Percentiles rank a stretch among this genome's conserved stretches.
Conservation (phyloP, 2,888 invertebrate species). For the Cheilosia pagana region DNA sequence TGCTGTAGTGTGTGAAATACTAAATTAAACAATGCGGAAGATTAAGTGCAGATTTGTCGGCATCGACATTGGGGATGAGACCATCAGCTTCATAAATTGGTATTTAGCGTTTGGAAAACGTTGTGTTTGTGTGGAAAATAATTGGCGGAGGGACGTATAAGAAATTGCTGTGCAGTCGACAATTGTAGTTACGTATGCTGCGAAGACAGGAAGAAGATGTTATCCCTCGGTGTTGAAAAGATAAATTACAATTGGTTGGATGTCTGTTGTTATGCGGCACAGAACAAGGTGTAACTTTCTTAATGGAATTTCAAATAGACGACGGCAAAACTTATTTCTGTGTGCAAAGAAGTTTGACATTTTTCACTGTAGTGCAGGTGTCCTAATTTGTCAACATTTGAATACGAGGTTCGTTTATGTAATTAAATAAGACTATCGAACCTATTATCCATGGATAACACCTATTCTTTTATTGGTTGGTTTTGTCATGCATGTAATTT, state of each 20-base stretch:
- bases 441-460: too few species aligned
- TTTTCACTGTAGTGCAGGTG: neutral
- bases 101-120: conserved; percentile 62
- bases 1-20: conserved; percentile 48
- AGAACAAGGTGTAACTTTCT: conserved; percentile 49
- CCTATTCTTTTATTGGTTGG: too few species aligned
- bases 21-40: conserved; percentile 75
- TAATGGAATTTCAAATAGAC: conserved; percentile 40
- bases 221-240: conserved; percentile 52
- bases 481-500: too few species aligned
- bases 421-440: too few species aligned
- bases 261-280: conserved; percentile 9
- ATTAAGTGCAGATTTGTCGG: conserved; percentile 72
- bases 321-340: neutral
- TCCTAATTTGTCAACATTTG: too few species aligned
- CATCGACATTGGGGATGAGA: conserved; percentile 64
- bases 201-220: conserved; percentile 52
- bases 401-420: too few species aligned
- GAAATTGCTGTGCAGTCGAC: conserved; percentile 36
- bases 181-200: conserved; percentile 54
- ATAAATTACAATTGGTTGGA: conserved; percentile 58
- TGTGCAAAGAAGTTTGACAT: neutral
- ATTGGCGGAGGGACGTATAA: conserved; percentile 26
- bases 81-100: conserved; percentile 69
- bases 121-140: conserved; percentile 25